phyloP scores from a whole-genome alignment of 2,797 vertebrate species.

The Sebastes dallii region DNA sequence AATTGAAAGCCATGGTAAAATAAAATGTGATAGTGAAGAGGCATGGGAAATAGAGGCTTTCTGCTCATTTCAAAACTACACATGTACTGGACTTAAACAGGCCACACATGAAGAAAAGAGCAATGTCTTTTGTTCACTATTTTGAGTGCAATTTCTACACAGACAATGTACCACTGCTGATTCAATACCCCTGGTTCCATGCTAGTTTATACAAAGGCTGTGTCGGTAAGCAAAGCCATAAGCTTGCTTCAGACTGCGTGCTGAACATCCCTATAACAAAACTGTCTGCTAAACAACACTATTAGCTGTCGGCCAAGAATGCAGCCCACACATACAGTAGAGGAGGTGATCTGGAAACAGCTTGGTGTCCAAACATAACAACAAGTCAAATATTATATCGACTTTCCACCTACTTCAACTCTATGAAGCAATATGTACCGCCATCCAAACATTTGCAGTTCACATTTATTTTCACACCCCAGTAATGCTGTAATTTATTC shows the following conservation, averaged over 20 bases:
- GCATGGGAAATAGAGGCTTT: slow-evolving; percentile 3
- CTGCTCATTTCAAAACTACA: background rate
- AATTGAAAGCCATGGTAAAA: slow-evolving; percentile 46
- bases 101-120: background rate
- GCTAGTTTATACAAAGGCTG: slow-evolving; percentile 42
- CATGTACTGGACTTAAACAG: background rate
- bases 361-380: background rate
- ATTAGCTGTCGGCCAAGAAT: slow-evolving; percentile 13
- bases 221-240: slow-evolving; percentile 7
- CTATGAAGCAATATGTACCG: background rate
- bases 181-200: slow-evolving; percentile 36
- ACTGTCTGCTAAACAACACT: slow-evolving; percentile 26
- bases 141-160: slow-evolving; percentile 22
- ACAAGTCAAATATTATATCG: slow-evolving; percentile 8
- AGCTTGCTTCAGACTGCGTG: slow-evolving; percentile 7
- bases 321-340: slow-evolving; percentile 7
- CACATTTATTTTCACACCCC: background rate
- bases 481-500: background rate
- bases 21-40: slow-evolving; percentile 17
- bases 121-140: background rate
- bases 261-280: slow-evolving; percentile 21
- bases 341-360: slow-evolving; percentile 8
- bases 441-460: background rate
- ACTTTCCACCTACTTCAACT: slow-evolving; percentile 2
- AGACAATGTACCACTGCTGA: slow-evolving; percentile 4